Evolutionary conservation across 2,888 invertebrate species (phyloP), one percentile per base, ranked within the genome.

Genomic region (Yponomeuta cagnagella): DNA sequence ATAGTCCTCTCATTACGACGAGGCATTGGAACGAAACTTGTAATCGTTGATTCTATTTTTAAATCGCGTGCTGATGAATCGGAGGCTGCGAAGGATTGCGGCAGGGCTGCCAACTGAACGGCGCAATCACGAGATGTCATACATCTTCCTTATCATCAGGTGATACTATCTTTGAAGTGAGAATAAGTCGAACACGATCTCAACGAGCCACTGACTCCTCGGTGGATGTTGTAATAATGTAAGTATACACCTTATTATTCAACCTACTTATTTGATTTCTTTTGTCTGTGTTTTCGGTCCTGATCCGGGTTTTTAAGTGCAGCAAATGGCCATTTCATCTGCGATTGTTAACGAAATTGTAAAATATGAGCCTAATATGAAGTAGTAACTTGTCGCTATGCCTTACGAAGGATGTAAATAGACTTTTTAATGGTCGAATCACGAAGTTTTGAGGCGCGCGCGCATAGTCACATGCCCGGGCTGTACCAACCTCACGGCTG

Each of bases 71-170:
- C 69, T 33, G 65, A 65, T 65, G 65, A 58, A 12, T 68, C 71
- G 77, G 87, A 89, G 89, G 89, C 89, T 90, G 89, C 82, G 82
- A 82, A 74, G 87, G 84, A 81, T 80, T 65, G 48, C 65, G 5
- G 66, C 90, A 87, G 77, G 84, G 82, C 82, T 89, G 77, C 90
- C 91, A 92, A 90, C 90, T 76, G 78, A 68, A 77, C 84, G 78
- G 76, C 76, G 75, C 76, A 79, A 88, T 90, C 91, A 91, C 91
- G 91, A 90, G 91, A 89, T 89, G 43, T 65, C 68, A 65, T 84
- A 81, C 87, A 82, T 87, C 88, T 86, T 85, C 86, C 84, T 89
- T 90, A 89, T 90, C 88, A 88, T 87, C 89, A 88, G 89, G 58
- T 70, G 70, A 66, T 37, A 48, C n/a, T 65, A 33, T 65, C 10